Evolutionary conservation across 53 echinoderm and acorn worm species (phyloP), one percentile per base, ranked within the genome.

Genomic region (Luidia sarsii): DNA sequence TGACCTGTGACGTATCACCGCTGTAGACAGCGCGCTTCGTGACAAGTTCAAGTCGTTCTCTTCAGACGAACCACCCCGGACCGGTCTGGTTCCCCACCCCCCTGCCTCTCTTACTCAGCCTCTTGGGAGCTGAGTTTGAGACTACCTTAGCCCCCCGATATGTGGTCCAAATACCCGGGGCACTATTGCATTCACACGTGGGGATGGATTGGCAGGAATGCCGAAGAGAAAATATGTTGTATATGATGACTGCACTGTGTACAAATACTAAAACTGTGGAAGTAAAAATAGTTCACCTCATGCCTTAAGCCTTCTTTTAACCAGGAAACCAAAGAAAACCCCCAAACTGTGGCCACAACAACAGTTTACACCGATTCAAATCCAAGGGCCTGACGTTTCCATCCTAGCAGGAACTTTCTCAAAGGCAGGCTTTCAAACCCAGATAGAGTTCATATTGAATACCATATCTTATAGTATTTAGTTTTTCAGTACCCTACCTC

Each of bases 1-100:
- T 77, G 77, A 77, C 77, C 77, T 61, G 39, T 77, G 77, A 77
- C 77, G 77, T 77, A 61, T 60, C 72, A 38, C 39, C 38, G 43
- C 37, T 36, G 37, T 19, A 54, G 74, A 63, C 71, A 25, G 23
- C 30, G 77, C 60, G 38, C 59, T 31, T 30, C 60, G 21, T 77
- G 77, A 77, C 61, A 77, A 77, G 60, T 60, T 77, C 77, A 77
- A 77, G 77, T 77, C 48, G 28, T 22, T 61, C 30, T 28, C 21
- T 59, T 60, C 77, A 77, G 77, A 60, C 62, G 55, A 27, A 61
- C 32, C 43, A 27, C 32, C 60, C 55, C 9, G 23, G 45, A 77
- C 48, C 61, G 61, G 77, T 60, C 77, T 77, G 6, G 41, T 7
- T 41, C n/a, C n/a, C n/a, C 48, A 77, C 72, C 56, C 50, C 50